Percentiles rank a stretch among this genome's conserved stretches.
phyloP scores from a whole-genome alignment of 1,140 invertebrate species.

The Mamestra configurata region DNA sequence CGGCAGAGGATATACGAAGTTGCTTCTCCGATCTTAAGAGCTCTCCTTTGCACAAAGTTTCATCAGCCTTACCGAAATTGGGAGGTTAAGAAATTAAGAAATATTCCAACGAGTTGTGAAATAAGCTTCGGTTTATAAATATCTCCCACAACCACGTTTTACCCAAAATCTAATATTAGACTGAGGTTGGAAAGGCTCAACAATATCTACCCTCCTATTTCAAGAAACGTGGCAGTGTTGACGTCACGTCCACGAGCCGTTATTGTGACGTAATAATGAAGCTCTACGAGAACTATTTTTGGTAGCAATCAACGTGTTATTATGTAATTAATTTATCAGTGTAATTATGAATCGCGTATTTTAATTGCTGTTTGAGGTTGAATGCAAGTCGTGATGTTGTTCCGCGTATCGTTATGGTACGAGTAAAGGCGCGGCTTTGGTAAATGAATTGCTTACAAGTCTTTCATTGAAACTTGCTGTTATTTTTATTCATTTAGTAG shows the following conservation, averaged over 20 bases:
- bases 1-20: not conserved
- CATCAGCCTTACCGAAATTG: not conserved
- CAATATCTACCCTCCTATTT: slow-evolving; percentile 17
- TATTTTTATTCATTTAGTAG: not conserved
- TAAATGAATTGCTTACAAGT: slow-evolving; percentile 10
- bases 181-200: not conserved
- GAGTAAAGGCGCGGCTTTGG: not conserved
- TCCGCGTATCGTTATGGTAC: not conserved
- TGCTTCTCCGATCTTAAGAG: not conserved
- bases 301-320: slow-evolving; percentile 29
- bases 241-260: slow-evolving; percentile 12
- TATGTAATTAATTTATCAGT: slow-evolving; percentile 38
- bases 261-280: slow-evolving; percentile 29
- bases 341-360: slow-evolving; percentile 27
- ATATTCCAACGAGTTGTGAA: not conserved
- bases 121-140: not conserved
- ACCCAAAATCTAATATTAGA: not conserved
- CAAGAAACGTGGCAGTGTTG: not conserved
- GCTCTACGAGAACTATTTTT: slow-evolving; percentile 24
- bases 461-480: not conserved
- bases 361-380: slow-evolving; percentile 40
- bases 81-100: not conserved
- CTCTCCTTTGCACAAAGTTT: slow-evolving; percentile 14
- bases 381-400: slow-evolving; percentile 30
- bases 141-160: not conserved